phyloP scores from a whole-genome alignment of 2,797 vertebrate genomes.

The Phataginus tricuspis region DNA sequence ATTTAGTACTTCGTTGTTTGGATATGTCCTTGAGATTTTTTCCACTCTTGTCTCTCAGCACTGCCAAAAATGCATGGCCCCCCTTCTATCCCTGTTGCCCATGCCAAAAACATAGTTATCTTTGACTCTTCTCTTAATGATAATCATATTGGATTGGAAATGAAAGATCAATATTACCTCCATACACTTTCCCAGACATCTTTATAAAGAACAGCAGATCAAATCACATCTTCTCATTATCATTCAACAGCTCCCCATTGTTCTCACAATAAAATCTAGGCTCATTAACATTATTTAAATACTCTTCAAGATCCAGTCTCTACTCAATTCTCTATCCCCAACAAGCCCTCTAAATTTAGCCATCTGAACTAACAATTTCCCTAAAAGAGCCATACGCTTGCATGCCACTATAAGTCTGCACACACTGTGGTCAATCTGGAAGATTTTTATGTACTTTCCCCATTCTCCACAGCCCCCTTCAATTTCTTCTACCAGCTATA shows the following conservation, averaged over 20 bases:
- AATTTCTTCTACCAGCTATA: constrained; percentile 28
- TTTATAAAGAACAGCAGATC: constrained; percentile 47
- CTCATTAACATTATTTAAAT: neutral
- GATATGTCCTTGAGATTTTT: neutral
- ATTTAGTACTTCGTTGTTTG: constrained; percentile 48
- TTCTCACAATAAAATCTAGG: constrained; percentile 31
- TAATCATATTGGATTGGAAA: neutral
- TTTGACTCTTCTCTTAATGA: constrained; percentile 30
- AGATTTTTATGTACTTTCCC: constrained; percentile 25
- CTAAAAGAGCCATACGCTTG: neutral
- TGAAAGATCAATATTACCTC: constrained; percentile 32
- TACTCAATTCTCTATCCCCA: neutral
- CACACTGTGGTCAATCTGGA: neutral
- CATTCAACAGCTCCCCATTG: neutral
- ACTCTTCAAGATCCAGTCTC: neutral
- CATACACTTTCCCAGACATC: neutral
- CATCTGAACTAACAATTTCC: neutral
- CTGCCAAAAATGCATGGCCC: constrained; percentile 6
- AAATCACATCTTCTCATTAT: constrained; percentile 5
- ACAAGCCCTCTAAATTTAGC: neutral
- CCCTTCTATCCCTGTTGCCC: neutral
- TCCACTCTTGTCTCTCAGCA: neutral
- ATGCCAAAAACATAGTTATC: constrained; percentile 13
- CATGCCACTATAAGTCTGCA: neutral
- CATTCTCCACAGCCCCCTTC: neutral